Evolutionary conservation across 2,888 invertebrate species (phyloP), one percentile per base, ranked within the genome.

Genomic region (Drosophila kuntzei): DNA sequence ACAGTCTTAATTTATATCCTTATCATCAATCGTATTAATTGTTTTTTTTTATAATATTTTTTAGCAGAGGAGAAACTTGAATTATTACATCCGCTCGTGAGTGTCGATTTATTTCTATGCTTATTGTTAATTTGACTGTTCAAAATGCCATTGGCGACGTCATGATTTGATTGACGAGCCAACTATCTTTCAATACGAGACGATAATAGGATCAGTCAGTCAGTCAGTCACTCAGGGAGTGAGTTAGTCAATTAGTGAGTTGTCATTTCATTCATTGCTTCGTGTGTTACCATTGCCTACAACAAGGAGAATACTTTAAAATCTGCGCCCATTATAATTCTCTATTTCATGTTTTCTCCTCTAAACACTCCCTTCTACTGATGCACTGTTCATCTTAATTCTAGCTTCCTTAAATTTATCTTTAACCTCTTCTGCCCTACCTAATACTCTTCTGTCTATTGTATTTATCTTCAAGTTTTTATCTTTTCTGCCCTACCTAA

Each of bases 151-250:
- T 66, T 60, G 80, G 47, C 80, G 43, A 70, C 76, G 79, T 80
- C 74, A 76, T 47, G 39, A 71, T 66, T 70, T 79, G 76, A 87
- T 87, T 76, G 70, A 80, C 70, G 53, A 47, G 36, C 44, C 27
- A 25, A 32, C 18, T 22, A 34, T 46, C 16, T 11, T 9, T 14
- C 34, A 44, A 46, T 59, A 9, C 27, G 27, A 9, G 46, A 47
- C 61, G 29, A 53, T 83, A 81, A 86, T 86, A 49, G 71, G 68
- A 80, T 83, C 68, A 83, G 71, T 85, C 76, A 59, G 36, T 49
- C 46, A 58, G 49, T 62, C 37, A 11, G 9, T 18, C 32, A 32
- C 32, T 32, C 47, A 36, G 39, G 53, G 66, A 67, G 37, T 71
- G 55, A 79, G 65, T 68, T 53, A 50, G 46, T 58, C 34, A 46